These are phyloP conservation scores for Podarcis lilfordi DNA, from an alignment of 2,797 vertebrate species.

Conservation along the genomic window DNA sequence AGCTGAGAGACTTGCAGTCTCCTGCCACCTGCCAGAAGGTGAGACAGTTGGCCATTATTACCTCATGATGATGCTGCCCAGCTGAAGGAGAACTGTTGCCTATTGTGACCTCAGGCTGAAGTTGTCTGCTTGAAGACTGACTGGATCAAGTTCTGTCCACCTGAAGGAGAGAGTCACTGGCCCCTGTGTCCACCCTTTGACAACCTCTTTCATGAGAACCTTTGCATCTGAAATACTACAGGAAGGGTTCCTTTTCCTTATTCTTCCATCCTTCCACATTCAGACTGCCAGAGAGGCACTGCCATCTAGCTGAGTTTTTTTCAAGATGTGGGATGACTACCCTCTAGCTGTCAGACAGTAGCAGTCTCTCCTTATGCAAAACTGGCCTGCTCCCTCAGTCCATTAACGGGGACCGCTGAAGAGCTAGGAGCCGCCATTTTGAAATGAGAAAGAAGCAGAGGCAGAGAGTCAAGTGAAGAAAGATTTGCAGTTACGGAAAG, in stretches of 20 bases:
- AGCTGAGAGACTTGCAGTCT: neutral
- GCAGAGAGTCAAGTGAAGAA: neutral
- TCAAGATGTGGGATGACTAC: neutral
- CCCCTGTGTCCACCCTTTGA: too few relatives aligned
- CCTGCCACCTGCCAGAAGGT: neutral
- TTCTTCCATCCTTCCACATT: neutral
- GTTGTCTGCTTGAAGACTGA: neutral
- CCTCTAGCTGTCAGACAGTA: neutral
- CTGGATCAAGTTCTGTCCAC: neutral
- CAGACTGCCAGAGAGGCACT: neutral
- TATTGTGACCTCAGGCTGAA: neutral
- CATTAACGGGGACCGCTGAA: neutral
- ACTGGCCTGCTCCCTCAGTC: neutral
- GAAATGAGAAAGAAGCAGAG: neutral
- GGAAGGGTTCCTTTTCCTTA: neutral
- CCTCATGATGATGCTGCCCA: neutral
- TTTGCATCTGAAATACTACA: neutral
- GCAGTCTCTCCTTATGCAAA: neutral
- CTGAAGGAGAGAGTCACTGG: neutral
- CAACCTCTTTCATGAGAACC: neutral
- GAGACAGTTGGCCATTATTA: neutral
- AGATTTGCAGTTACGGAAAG: neutral
- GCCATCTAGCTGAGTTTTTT: neutral
- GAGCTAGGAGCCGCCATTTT: neutral
- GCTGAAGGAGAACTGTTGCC: too few relatives aligned